Base-by-base conservation (phyloP, 2,888 invertebrate species). In the Drosophila pseudotakahashii region DNA sequence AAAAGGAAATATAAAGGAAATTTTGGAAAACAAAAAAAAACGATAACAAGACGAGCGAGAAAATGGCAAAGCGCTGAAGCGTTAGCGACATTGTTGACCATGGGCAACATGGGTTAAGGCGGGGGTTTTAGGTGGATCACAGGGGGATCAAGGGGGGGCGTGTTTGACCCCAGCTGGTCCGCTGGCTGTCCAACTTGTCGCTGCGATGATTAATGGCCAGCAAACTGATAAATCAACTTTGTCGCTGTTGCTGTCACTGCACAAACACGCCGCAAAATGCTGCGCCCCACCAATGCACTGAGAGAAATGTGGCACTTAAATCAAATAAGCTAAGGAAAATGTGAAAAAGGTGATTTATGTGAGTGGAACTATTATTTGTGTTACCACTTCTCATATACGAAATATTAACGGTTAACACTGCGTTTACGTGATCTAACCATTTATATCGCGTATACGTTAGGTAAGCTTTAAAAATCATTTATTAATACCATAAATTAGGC, bases 191-290 rank as follows among this genome's bases (percentile, higher is more conserved):
- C 88, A 88, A 89, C 89, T 89, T 89, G 89, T 89, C 89, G 87
- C 88, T 80, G 81, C 73, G 79, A 82, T 89, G 89, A 89, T 89
- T 88, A 89, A 89, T 89, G 88, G 87, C 85, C 84, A 80, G 84
- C 80, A 84, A 89, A 82, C 86, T 82, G 89, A 89, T 89, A 89
- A 89, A 89, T 89, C 89, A 89, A 89, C 86, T 89, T 88, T 84
- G 84, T 81, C 85, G 81, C 79, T 81, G 80, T 87, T 80, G 85
- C 87, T 87, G 87, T 87, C 86, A 84, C 77, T 80, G 79, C 78
- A 78, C 81, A 78, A 77, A 83, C 79, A 82, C 85, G 84, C 78
- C 87, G 81, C 84, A 82, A 82, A 85, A 77, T 77, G 77, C 86
- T 78, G 78, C 70, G 69, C 78, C 70, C 76, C 72, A 50, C 60